Conservation (phyloP, 1,140 invertebrate genomes). For the Leptopilina boulardi region DNA sequence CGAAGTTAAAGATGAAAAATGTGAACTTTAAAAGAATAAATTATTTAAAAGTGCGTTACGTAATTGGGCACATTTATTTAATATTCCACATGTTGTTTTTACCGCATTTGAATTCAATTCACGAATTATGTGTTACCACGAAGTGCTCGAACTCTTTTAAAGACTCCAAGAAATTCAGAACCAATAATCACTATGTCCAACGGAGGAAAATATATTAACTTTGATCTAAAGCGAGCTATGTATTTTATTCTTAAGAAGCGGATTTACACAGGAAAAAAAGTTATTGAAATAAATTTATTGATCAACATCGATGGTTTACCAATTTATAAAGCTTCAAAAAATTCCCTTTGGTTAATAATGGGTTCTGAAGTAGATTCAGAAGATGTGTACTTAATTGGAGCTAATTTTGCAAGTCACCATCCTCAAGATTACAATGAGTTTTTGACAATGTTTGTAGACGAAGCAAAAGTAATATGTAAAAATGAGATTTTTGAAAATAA, state of each 20-base stretch:
- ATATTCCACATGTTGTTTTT: background rate
- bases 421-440: background rate
- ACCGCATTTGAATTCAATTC: background rate
- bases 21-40: too few species aligned
- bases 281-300: background rate
- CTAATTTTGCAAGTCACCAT: background rate
- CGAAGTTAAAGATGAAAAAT: too few species aligned
- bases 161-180: background rate
- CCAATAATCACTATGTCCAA: background rate
- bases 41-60: too few species aligned
- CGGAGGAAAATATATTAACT: background rate
- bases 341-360: background rate
- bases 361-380: background rate
- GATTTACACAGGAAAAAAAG: background rate
- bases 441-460: background rate
- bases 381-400: background rate
- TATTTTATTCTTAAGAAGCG: background rate
- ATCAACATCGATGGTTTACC: background rate
- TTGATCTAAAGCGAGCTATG: background rate
- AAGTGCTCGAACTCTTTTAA: background rate
- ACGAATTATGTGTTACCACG: background rate
- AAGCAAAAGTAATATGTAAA: background rate
- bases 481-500: background rate
- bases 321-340: background rate
- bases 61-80: background rate